Conservation (phyloP, 1,140 invertebrate genomes). For the Chrysoperla carnea region DNA sequence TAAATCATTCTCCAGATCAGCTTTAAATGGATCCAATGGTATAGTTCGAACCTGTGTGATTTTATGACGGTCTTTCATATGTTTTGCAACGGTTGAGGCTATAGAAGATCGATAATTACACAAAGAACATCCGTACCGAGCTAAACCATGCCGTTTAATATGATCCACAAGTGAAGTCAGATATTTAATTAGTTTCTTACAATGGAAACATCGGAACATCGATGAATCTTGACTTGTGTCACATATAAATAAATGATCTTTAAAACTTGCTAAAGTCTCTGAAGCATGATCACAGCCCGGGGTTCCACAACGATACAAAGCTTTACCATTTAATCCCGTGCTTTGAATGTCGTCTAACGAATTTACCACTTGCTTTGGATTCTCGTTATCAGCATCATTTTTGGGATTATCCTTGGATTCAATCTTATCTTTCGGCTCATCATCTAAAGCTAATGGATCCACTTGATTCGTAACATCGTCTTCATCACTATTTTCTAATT, state of each 20-base stretch:
- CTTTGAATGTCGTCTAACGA: background rate
- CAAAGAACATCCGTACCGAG: conserved; percentile 31
- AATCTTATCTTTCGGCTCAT: no score
- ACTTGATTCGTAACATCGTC: no score
- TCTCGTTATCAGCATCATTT: background rate
- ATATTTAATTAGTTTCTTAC: conserved; percentile 23
- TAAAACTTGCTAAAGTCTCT: conserved; percentile 17
- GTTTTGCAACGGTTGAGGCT: conserved; percentile 21
- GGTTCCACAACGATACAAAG: conserved; percentile 32
- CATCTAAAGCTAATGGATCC: no score
- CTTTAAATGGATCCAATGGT: conserved; percentile 30
- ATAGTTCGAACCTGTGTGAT: conserved; percentile 21
- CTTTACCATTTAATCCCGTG: conserved; percentile 11
- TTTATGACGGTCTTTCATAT: conserved; percentile 36
- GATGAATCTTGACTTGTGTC: conserved; percentile 8
- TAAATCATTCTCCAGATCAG: conserved; percentile 26
- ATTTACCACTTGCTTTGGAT: background rate
- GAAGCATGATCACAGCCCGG: conserved; percentile 18
- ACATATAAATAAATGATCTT: conserved; percentile 29
- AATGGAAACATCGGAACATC: conserved; percentile 28
- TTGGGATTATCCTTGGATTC: no score
- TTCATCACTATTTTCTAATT: no score
- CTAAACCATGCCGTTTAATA: conserved; percentile 26
- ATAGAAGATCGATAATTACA: conserved; percentile 17
- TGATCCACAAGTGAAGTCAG: conserved; percentile 15